phyloP scores from a whole-genome alignment of 2,888 invertebrate genomes.

The Dicranocentrus wangi region DNA sequence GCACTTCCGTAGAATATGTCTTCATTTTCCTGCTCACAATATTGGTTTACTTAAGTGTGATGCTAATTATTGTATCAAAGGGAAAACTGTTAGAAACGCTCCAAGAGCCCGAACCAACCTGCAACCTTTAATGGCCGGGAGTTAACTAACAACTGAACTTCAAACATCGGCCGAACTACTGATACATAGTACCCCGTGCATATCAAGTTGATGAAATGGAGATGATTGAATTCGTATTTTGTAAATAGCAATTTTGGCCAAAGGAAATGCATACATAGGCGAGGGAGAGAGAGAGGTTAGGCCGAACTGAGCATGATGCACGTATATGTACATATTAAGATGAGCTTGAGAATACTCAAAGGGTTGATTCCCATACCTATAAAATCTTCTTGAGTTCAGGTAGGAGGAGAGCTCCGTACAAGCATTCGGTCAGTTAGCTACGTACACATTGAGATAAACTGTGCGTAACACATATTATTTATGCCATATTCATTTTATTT shows the following conservation, averaged over 20 bases:
- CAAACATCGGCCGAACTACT: slow-evolving; percentile 32
- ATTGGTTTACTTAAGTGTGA: neutral
- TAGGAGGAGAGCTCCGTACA: slow-evolving; percentile 32
- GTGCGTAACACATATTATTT: slow-evolving; percentile 36
- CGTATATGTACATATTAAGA: neutral
- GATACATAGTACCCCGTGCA: slow-evolving; percentile 13
- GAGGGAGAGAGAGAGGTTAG: too few relatives aligned
- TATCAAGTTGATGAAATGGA: slow-evolving; percentile 33
- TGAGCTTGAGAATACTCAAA: slow-evolving; percentile 26
- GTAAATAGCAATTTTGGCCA: slow-evolving; percentile 33
- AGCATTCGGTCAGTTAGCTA: slow-evolving; percentile 34
- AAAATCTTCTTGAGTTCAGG: slow-evolving; percentile 48
- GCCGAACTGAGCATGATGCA: too few relatives aligned
- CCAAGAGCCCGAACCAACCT: slow-evolving; percentile 15
- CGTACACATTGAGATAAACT: slow-evolving; percentile 11
- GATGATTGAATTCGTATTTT: slow-evolving; percentile 42
- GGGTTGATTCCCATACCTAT: slow-evolving; percentile 31
- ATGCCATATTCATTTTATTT: slow-evolving; percentile 23
- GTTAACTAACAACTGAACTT: slow-evolving; percentile 60
- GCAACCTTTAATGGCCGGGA: slow-evolving; percentile 59
- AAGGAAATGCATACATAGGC: slow-evolving; percentile 14
- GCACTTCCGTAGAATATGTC: slow-evolving; percentile 43
- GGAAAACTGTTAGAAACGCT: neutral
- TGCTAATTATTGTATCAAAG: neutral
- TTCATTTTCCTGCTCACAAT: slow-evolving; percentile 33